Percentiles rank a stretch among this genome's conserved stretches.
phyloP scores from a whole-genome alignment of 2,888 invertebrate species.

The Listrodromus nycthemerus region DNA sequence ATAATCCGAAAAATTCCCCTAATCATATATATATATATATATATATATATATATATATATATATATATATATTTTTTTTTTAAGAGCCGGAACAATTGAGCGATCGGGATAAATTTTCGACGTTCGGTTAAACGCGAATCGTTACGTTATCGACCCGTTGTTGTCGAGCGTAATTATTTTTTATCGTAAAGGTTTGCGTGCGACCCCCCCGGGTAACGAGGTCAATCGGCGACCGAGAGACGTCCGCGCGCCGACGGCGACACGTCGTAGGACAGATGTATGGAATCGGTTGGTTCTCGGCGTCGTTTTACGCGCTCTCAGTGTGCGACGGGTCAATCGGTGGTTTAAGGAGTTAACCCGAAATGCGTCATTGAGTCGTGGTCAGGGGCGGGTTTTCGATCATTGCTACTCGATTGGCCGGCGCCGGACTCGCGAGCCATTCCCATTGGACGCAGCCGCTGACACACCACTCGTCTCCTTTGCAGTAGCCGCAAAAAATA shows the following conservation, averaged over 20 bases:
- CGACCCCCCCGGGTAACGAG: constrained; percentile 2
- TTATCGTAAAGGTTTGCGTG: constrained; percentile 7
- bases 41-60: no score
- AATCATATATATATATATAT: no score
- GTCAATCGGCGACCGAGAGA: constrained; percentile 24
- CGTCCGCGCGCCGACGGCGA: background rate
- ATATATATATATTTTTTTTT: no score
- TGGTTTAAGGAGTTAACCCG: constrained; percentile 74
- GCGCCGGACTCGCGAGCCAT: constrained; percentile 28
- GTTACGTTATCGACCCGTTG: background rate
- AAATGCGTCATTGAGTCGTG: constrained; percentile 75
- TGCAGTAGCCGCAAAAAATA: no score
- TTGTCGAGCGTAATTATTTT: background rate
- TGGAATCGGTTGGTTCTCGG: constrained; percentile 1
- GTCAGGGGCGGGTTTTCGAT: constrained; percentile 71
- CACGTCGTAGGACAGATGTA: background rate
- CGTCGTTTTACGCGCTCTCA: constrained; percentile 28
- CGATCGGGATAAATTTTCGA: background rate
- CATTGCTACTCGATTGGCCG: constrained; percentile 67
- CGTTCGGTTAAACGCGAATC: background rate
- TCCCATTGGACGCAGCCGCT: constrained; percentile 21
- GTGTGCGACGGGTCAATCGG: constrained; percentile 72
- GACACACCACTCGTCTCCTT: background rate
- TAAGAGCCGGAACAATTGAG: no score
- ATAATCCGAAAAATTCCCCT: no score